Percentiles rank a stretch among this genome's conserved stretches.
Evolutionary conservation across 2,888 invertebrate species (phyloP).

Genomic region (Chrysolina haemoptera): DNA sequence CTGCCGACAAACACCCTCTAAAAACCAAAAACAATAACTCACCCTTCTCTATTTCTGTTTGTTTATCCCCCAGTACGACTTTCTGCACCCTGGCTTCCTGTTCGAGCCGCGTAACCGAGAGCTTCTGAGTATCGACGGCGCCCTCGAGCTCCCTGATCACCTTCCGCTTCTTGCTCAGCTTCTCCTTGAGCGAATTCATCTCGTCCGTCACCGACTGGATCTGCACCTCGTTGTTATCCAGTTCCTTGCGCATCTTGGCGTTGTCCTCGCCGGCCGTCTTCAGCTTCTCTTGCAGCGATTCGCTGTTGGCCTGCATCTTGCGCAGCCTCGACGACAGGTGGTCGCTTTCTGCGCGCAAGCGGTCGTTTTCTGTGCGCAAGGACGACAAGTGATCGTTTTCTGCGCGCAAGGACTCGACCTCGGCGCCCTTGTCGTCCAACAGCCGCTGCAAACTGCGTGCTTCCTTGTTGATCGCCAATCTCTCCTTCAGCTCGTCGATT

Average conservation of each 20-base stretch:
- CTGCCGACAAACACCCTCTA: too few relatives aligned
- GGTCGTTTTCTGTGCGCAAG: conserved; percentile 65
- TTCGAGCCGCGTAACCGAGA: conserved; percentile 56
- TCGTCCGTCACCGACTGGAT: conserved; percentile 50
- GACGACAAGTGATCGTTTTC: conserved; percentile 52
- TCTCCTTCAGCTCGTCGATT: conserved; percentile 70
- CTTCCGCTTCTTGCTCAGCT: conserved; percentile 58
- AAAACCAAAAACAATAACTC: conserved; percentile 5
- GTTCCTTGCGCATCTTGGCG: conserved; percentile 42
- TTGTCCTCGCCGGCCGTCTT: conserved; percentile 38
- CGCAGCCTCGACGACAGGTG: conserved; percentile 23
- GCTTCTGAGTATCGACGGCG: conserved; percentile 42
- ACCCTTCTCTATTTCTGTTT: conserved; percentile 72
- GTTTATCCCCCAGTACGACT: conserved; percentile 66
- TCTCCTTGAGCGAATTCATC: conserved; percentile 49
- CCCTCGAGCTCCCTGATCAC: conserved; percentile 50
- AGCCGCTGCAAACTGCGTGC: conserved; percentile 27
- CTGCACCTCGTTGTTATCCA: conserved; percentile 42
- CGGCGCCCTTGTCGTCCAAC: conserved; percentile 69
- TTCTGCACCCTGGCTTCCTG: conserved; percentile 58
- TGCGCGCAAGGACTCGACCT: conserved; percentile 72
- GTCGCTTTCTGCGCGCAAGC: conserved; percentile 54
- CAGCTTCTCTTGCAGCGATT: conserved; percentile 41
- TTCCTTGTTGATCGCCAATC: conserved; percentile 59
- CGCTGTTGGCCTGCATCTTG: conserved; percentile 25